phyloP scores from a whole-genome alignment of 2,113 vertebrate species.

The Myotis brandtii region DNA sequence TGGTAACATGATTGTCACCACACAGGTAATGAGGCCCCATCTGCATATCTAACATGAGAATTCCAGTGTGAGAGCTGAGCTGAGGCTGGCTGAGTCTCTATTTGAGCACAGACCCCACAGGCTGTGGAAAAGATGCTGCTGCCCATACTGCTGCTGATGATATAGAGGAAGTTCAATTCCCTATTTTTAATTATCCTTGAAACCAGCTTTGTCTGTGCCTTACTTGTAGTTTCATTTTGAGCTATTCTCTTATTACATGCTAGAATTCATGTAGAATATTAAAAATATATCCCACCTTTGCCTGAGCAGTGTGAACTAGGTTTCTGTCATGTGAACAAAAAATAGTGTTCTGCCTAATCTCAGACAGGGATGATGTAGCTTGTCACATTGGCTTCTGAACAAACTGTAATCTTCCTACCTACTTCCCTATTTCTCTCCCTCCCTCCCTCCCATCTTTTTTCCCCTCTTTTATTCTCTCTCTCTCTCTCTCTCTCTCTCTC shows the following conservation, averaged over 20 bases:
- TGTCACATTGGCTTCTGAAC: neutral
- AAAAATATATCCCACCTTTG: neutral
- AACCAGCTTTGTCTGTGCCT: neutral
- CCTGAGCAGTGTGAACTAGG: neutral
- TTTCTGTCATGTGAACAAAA: neutral
- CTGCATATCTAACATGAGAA: neutral
- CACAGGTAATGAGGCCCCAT: neutral
- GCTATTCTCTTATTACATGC: neutral
- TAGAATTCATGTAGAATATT: neutral
- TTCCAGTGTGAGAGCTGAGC: neutral
- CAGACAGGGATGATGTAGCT: too few relatives aligned
- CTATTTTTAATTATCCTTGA: neutral
- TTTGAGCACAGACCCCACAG: neutral
- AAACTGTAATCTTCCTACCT: neutral
- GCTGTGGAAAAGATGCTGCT: neutral
- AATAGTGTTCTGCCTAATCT: neutral
- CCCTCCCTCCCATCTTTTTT: accelerated
- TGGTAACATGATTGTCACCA: neutral
- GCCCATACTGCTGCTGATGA: neutral
- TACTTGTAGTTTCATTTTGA: neutral
- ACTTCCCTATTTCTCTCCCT: too few relatives aligned
- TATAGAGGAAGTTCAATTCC: neutral
- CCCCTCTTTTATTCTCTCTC: neutral
- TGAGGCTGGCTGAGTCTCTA: neutral
- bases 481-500: neutral